A percentile compares a stretch with the other conserved stretches of the same genome.
phyloP scores from a whole-genome alignment of 1,140 invertebrate species.

The Solen grandis region DNA sequence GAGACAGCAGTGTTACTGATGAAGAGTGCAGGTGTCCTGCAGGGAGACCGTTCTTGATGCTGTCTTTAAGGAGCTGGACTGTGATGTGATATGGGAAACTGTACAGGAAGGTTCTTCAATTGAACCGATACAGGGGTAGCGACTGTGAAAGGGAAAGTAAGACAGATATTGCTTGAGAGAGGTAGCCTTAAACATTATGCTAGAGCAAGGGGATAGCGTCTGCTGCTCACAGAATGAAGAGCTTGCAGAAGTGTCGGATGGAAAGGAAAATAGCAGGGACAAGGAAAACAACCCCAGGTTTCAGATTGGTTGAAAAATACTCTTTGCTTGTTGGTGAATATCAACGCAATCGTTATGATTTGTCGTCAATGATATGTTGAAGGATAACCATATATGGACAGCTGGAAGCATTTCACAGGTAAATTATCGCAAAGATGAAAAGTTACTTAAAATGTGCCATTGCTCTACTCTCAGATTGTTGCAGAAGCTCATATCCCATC shows the following conservation, averaged over 20 bases:
- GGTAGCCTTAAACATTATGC: conserved; percentile 81
- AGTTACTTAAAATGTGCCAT: too few species aligned
- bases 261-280: conserved; percentile 81
- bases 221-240: conserved; percentile 67
- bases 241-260: conserved; percentile 67
- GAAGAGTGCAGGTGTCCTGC: conserved; percentile 80
- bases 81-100: conserved; percentile 76
- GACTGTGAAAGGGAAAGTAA: conserved; percentile 77
- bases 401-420: conserved; percentile 80
- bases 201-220: conserved; percentile 81
- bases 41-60: conserved; percentile 81
- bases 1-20: conserved; percentile 77
- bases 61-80: conserved; percentile 80
- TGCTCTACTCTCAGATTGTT: too few species aligned
- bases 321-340: conserved; percentile 81
- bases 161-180: conserved; percentile 80
- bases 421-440: too few species aligned
- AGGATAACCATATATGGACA: conserved; percentile 82
- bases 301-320: conserved; percentile 83
- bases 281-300: conserved; percentile 82
- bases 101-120: conserved; percentile 74
- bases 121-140: conserved; percentile 73
- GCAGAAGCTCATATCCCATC: too few species aligned
- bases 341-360: conserved; percentile 80
- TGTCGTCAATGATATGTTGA: conserved; percentile 83